Conservation (phyloP, 2,888 invertebrate species). For the Linyphia triangularis region DNA sequence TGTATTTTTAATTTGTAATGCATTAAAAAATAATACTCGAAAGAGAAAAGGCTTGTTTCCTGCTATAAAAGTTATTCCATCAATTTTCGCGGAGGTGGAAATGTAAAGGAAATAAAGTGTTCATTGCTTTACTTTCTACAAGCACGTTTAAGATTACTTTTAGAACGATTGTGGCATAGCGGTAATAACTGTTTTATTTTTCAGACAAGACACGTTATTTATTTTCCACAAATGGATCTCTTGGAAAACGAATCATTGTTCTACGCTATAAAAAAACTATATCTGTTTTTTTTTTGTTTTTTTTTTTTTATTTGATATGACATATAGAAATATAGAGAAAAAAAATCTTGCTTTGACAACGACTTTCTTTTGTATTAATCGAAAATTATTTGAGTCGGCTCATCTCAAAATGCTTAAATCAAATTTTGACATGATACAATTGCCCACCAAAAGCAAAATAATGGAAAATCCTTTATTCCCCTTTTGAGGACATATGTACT, state of each 20-base stretch:
- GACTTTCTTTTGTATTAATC: background rate
- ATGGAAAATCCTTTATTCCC: too few species aligned
- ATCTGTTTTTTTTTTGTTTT: background rate
- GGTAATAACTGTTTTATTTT: background rate
- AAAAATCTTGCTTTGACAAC: too few species aligned
- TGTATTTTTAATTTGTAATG: too few species aligned
- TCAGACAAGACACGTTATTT: background rate
- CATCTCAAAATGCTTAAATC: background rate
- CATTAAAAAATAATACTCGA: too few species aligned
- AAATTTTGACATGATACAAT: too few species aligned
- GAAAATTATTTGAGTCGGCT: background rate
- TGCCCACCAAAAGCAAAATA: too few species aligned
- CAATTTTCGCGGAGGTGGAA: background rate
- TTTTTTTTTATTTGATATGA: background rate
- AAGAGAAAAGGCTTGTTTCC: background rate
- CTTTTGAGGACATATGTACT: too few species aligned
- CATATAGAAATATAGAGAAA: background rate
- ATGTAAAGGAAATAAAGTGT: background rate
- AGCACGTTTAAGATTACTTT: slow-evolving; percentile 3
- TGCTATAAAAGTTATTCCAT: background rate
- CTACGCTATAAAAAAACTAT: background rate
- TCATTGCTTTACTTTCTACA: background rate
- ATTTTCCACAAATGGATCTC: background rate
- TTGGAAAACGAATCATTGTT: background rate
- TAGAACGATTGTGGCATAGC: background rate